phyloP scores from a whole-genome alignment of 2,113 vertebrate species.

The Seriola dumerili region DNA sequence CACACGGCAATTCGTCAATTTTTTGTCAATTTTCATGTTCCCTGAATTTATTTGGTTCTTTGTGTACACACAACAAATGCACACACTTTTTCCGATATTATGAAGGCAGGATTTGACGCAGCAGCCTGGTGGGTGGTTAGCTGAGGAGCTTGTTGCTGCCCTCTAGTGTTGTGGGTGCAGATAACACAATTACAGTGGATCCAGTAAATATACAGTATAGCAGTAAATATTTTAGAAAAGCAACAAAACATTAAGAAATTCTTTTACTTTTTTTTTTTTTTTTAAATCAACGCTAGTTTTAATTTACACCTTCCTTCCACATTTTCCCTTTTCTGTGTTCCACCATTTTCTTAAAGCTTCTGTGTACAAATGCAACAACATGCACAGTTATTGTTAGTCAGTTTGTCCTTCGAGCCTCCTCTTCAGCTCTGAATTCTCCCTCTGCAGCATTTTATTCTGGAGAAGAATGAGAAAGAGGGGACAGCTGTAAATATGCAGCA shows the following conservation, averaged over 20 bases:
- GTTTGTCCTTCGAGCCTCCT: conserved; percentile 61
- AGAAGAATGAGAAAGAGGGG: not conserved
- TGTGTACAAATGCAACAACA: not conserved
- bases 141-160: conserved; percentile 19
- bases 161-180: conserved; percentile 19
- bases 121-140: not conserved
- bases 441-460: conserved; percentile 84
- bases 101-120: conserved; percentile 3
- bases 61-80: not conserved
- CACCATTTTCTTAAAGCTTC: not conserved
- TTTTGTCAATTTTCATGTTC: not conserved
- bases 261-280: not conserved
- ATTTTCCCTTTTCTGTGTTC: not conserved
- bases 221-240: not conserved
- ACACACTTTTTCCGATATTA: not conserved
- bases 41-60: too few species aligned
- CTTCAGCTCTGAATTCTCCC: conserved; percentile 80
- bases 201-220: too few species aligned
- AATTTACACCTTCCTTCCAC: not conserved
- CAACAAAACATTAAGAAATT: not conserved
- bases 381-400: not conserved
- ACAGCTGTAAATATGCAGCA: not conserved
- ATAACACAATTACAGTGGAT: not conserved
- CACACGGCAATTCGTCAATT: not conserved
- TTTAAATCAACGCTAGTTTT: not conserved